These are phyloP conservation scores for Eleutherodactylus coqui DNA, from an alignment of 2,797 vertebrate species.

Conservation along the genomic window DNA sequence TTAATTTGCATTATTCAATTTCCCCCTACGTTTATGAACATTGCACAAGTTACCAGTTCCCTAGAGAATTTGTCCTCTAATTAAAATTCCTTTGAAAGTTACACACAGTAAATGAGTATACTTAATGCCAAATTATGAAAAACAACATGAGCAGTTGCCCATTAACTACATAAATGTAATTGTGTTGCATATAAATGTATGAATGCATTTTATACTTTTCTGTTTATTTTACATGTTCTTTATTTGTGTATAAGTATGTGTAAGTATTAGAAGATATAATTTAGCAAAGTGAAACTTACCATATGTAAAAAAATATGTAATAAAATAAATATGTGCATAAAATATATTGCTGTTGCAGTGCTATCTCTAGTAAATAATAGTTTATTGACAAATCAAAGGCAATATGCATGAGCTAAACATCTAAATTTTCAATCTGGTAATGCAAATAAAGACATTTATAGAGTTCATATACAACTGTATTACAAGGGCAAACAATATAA, in stretches of 20 bases:
- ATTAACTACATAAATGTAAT: neutral
- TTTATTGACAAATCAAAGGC: neutral
- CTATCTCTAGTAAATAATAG: neutral
- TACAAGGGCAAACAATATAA: constrained; percentile 3
- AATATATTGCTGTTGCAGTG: no score
- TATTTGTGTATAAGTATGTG: neutral
- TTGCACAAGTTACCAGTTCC: neutral
- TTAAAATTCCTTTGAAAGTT: constrained; percentile 24
- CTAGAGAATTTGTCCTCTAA: constrained; percentile 25
- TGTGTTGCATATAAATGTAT: neutral
- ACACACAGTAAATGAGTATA: constrained; percentile 4
- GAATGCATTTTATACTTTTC: neutral
- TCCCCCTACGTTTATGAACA: constrained; percentile 3
- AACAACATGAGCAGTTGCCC: neutral
- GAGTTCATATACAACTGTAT: neutral
- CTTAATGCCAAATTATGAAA: constrained; percentile 2
- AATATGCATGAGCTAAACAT: neutral
- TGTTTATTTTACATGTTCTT: neutral
- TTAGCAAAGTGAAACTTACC: neutral
- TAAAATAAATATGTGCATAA: neutral
- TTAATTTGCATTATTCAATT: neutral
- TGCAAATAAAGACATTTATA: neutral
- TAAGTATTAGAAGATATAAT: neutral
- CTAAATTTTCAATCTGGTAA: neutral
- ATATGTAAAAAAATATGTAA: neutral